Evolutionary conservation across 2,113 vertebrate species (phyloP).

Genomic region (Tor tambroides): DNA sequence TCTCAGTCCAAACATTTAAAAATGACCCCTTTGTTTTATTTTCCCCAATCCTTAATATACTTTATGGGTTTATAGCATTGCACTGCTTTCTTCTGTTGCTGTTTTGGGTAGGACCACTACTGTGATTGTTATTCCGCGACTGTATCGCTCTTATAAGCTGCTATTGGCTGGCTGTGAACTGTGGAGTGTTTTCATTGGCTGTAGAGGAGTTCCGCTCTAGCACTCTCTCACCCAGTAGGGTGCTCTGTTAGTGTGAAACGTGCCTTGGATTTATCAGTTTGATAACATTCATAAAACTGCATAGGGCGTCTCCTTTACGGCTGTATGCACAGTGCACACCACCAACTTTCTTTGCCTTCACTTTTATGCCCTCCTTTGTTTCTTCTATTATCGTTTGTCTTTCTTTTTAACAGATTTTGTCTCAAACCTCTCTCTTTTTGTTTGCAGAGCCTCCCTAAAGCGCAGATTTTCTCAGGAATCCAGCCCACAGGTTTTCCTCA

Average conservation of each 20-base stretch:
- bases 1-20: constrained; percentile 28
- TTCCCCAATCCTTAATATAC: constrained; percentile 17
- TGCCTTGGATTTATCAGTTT: constrained; percentile 66
- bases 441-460: constrained; percentile 51
- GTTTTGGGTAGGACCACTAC: constrained; percentile 4
- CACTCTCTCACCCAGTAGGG: constrained; percentile 63
- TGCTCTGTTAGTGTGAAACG: constrained; percentile 68
- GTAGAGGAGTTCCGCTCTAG: constrained; percentile 65
- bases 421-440: not conserved
- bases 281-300: constrained; percentile 63
- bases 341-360: constrained; percentile 2
- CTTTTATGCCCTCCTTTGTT: not conserved
- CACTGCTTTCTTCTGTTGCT: constrained; percentile 30
- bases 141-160: constrained; percentile 46
- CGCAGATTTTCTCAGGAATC: constrained; percentile 91
- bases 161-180: constrained; percentile 46
- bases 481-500: constrained; percentile 92
- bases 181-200: constrained; percentile 68
- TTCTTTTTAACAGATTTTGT: not conserved
- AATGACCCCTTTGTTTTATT: constrained; percentile 45
- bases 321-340: not conserved
- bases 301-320: constrained; percentile 28
- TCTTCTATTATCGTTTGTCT: not conserved
- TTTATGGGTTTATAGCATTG: constrained; percentile 22
- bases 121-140: constrained; percentile 23